Base-by-base conservation (phyloP, 2,888 invertebrate species). In the Limnephilus marmoratus region DNA sequence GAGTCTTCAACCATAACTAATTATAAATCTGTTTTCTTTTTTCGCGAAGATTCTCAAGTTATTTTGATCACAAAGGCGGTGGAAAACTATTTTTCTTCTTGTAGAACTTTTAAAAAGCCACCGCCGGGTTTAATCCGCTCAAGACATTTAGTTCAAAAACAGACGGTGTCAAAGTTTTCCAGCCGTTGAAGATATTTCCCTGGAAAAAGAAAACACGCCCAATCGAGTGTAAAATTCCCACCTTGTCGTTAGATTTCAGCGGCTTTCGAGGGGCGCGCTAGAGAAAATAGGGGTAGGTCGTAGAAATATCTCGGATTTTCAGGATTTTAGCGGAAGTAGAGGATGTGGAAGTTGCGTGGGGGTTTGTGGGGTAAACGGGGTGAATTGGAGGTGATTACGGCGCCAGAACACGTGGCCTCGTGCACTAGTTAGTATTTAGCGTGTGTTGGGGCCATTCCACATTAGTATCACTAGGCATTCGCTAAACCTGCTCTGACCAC, bases 201-300 rank as follows among this genome's bases (percentile, higher is more conserved):
- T 68, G 85, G 85, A 90, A 68, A 90, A 85, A 85, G 90, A 90
- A 85, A 90, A 90, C 80, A 85, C 85, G 18, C 85, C 90, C 49
- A 90, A 90, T 90, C 85, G 90, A 90, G 68, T 85, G 90, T 90
- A 37, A 85, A 90, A 90, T 90, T 90, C 85, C 80, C 85, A 13
- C 86, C 81, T 68, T 68, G 37, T 68, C 85, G 37, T 68, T 80
- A 85, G 41, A 85, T 68, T 85, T 34, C 85, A 85, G 18, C 85
- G 53, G 37, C 85, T 45, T 45, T 45, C 9, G 49, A 41, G 41
- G 18, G 85, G 11, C 4, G 15, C 12, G 49, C 13, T 15, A 49
- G 41, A 45, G 24, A 68, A 68, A n/a, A 68, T 68, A n/a, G 68
- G 68, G 68, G 68, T 68, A 68, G 68, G 24, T 68, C 24, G 24